Percentiles rank a stretch among this genome's conserved stretches.
phyloP scores from a whole-genome alignment of 2,113 vertebrate genomes.

The Hystrix cristata region DNA sequence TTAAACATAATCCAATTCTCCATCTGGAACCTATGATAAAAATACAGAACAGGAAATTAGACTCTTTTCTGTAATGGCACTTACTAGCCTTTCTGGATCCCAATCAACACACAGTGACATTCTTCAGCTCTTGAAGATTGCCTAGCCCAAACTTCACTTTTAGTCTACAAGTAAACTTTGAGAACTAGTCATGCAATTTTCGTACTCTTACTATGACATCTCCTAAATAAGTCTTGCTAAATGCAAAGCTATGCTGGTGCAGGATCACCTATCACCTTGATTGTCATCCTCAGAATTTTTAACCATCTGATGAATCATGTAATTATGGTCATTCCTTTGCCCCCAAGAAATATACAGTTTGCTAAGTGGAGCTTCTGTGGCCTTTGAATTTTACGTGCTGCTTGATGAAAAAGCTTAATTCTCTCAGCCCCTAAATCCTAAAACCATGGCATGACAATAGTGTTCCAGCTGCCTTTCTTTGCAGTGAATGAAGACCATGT shows the following conservation, averaged over 20 bases:
- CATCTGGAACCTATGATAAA: constrained; percentile 68
- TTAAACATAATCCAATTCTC: constrained; percentile 78
- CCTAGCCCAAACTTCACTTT: constrained; percentile 63
- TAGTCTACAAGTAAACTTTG: constrained; percentile 65
- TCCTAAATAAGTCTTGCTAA: constrained; percentile 54
- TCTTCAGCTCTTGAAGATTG: constrained; percentile 54
- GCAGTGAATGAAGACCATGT: background rate
- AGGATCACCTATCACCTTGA: background rate
- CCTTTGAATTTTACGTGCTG: constrained; percentile 45
- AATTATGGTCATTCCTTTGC: background rate
- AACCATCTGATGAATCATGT: constrained; percentile 3
- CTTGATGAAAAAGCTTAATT: constrained; percentile 37
- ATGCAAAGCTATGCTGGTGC: background rate
- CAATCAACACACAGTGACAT: constrained; percentile 64
- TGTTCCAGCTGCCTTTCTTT: background rate
- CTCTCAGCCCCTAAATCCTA: background rate
- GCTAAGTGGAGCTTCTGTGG: constrained; percentile 26
- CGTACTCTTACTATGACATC: constrained; percentile 19
- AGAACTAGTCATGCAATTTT: constrained; percentile 52
- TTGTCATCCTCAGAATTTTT: constrained; percentile 14
- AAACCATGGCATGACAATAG: background rate
- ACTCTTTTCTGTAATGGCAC: constrained; percentile 71
- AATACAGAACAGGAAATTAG: constrained; percentile 78
- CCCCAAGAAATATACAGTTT: background rate
- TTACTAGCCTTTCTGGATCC: constrained; percentile 58